Evolutionary conservation across 2,888 invertebrate species (phyloP), one percentile per base, ranked within the genome.

Genomic region (Hirtodrosophila cameraria): DNA sequence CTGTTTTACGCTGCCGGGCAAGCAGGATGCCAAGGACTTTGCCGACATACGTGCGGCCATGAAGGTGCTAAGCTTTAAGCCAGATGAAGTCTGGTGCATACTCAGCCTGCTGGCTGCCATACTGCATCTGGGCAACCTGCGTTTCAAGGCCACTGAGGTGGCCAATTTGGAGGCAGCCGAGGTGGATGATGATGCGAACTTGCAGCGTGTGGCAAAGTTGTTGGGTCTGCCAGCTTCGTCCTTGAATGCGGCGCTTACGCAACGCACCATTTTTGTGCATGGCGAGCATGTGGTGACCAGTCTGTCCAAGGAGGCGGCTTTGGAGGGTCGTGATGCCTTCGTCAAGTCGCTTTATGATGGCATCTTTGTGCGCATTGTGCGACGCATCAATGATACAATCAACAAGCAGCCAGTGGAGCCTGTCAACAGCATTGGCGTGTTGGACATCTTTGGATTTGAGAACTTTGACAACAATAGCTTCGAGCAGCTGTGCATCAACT

Each of bases 391-490:
- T 89, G 92, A 93, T 72, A 96, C 97, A 3, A 95, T 98, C 61
- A 93, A 93, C 79, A 94, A 94, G 89, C 71, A 70, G 23, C 59
- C 78, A 0, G 63, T 45, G 3, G 93, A 57, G 13, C 93, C 93
- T 72, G 91, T 92, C 23, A 90, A 92, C 0, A 95, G 96, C 0
- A 97, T 99, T 63, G 98, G 98, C 0, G 96, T 99, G 1, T 92
- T 99, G 64, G 99, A 99, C 89, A 98, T 99, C 75, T 99, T 98
- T 88, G 99, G 99, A 1, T 99, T 99, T 91, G 99, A 99, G 92
- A 98, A 98, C 89, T 98, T 99, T 87, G 94, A 94, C 3, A 93
- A 93, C 6, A 98, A 98, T 89, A 97, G 97, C 90, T 98, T 98
- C 89, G 98, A 99, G 87, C 98, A 99, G 89, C 92, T 99, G 50